Evolutionary conservation across 2,888 invertebrate species (phyloP).

Genomic region (Rhamphomyia laevipes): DNA sequence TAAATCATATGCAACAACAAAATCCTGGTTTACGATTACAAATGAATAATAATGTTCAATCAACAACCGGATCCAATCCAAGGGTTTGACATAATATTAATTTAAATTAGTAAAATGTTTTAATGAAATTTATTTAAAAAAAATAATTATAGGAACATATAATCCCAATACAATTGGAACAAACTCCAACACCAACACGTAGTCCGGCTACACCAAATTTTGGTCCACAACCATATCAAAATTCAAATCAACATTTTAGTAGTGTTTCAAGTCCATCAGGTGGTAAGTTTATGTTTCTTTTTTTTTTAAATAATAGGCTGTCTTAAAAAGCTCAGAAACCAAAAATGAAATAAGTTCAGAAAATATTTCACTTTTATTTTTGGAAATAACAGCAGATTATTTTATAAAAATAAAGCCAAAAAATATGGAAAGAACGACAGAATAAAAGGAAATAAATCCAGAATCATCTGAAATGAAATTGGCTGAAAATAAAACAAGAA

Average conservation of each 20-base stretch:
- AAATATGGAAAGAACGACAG: too few relatives aligned
- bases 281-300: conserved; percentile 8
- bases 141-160: conserved; percentile 29
- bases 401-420: too few relatives aligned
- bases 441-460: too few relatives aligned
- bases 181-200: conserved; percentile 29
- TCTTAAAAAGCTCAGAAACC: too few relatives aligned
- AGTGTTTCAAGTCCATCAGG: conserved; percentile 18
- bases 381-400: too few relatives aligned
- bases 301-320: too few relatives aligned
- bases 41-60: conserved; percentile 23
- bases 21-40: conserved; percentile 27
- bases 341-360: too few relatives aligned
- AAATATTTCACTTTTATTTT: too few relatives aligned
- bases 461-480: too few relatives aligned
- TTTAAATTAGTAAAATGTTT: too few relatives aligned
- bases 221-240: conserved; percentile 24
- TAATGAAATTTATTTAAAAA: neutral
- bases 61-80: conserved; percentile 11
- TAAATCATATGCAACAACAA: conserved; percentile 1
- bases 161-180: conserved; percentile 36
- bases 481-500: too few relatives aligned
- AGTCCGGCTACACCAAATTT: conserved; percentile 23
- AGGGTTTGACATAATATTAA: too few relatives aligned
- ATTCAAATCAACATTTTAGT: conserved; percentile 20